phyloP scores from a whole-genome alignment of 2,797 vertebrate species.

The Molossus alvarezi region DNA sequence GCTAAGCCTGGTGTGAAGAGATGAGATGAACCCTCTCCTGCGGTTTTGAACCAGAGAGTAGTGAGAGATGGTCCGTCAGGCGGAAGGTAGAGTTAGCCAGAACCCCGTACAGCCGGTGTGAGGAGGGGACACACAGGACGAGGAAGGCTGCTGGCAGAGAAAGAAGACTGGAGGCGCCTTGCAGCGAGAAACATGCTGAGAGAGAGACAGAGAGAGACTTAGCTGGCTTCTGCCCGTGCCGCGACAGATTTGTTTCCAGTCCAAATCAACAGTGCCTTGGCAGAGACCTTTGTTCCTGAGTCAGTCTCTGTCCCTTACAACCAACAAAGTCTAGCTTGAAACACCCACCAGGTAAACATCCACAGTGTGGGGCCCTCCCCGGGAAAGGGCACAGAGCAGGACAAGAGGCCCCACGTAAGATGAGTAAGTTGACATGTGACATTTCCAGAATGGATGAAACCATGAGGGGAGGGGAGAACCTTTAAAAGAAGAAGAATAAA shows the following conservation, averaged over 20 bases:
- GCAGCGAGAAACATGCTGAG: background rate
- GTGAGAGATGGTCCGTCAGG: fast-evolving
- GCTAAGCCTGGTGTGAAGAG: background rate
- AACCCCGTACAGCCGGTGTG: fast-evolving
- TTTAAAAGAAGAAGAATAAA: constrained; percentile 18
- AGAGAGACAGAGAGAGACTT: no score
- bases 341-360: background rate
- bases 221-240: no score
- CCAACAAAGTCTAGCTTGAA: background rate
- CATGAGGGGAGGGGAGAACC: fast-evolving
- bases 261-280: background rate
- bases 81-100: background rate
- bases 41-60: background rate
- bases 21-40: background rate
- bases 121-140: fast-evolving
- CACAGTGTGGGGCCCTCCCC: background rate
- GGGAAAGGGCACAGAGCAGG: background rate
- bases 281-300: background rate
- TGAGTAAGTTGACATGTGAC: background rate
- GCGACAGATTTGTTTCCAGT: background rate
- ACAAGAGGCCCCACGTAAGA: background rate
- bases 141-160: background rate
- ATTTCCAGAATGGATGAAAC: background rate
- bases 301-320: background rate
- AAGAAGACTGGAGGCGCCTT: no score